Base-by-base conservation (phyloP, 1,140 invertebrate genomes). In the Mesaphorura yosii region DNA sequence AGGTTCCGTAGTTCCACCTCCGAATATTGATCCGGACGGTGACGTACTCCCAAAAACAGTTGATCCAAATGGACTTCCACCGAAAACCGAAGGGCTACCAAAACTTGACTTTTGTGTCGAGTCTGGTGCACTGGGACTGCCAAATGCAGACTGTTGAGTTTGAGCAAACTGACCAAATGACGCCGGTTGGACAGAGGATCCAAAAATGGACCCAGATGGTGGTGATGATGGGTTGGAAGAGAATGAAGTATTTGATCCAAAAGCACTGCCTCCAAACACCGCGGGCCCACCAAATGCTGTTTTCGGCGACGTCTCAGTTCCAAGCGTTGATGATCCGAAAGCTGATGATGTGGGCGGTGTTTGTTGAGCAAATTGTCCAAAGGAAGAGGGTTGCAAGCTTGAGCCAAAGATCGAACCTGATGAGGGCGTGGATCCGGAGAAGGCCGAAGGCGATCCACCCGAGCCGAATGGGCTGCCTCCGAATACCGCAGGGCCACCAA, bases 11-110 rank as follows among this genome's bases (percentile, higher is more conserved):
- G 46, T 31, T 48, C 25, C 46, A 27, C 46, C 46, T 34, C 46
- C 46, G 23, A 48, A 48, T 34, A 48, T 48, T 7, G 46, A 31
- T 19, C 26, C 46, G 28, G 44, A 6, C 15, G 25, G 44, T 14
- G 5, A 26, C 10, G 10, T 7, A 6, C 40, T 17, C 6, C 44
- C 44, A 25, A 46, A 46, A 12, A 25, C 44, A 46, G 44, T 10
- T 15, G 22, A 26, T 20, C 31, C 31, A 34, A 34, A 34, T 34
- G 31, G 31, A 34, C 31, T 34, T 34, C 10, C 10, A n/a, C 31
- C 31, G n/a, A 34, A 34, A 10, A n/a, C 31, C n/a, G 31, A n/a
- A 34, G 31, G 10, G n/a, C 31, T n/a, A 34, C 31, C 31, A 34
- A 34, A 34, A 34, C n/a, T n/a, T n/a, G n/a, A n/a, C n/a, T n/a